A percentile compares a stretch with the other conserved stretches of the same genome.
phyloP scores from a whole-genome alignment of 2,888 invertebrate genomes.

The Habrosyne pyritoides region DNA sequence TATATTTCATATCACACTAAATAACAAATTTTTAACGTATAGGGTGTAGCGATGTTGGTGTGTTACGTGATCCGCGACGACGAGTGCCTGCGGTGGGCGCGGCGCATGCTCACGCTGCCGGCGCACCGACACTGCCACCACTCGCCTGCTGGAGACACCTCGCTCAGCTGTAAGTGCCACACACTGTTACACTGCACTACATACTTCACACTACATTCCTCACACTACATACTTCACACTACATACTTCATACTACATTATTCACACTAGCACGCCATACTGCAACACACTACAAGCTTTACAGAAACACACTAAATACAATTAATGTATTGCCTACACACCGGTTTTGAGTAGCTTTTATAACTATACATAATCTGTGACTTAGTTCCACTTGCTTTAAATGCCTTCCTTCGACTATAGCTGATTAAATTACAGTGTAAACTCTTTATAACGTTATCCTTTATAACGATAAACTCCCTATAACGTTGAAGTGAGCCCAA shows the following conservation, averaged over 20 bases:
- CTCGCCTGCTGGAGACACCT: constrained; percentile 82
- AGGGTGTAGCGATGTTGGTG: constrained; percentile 84
- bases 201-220: not conserved
- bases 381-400: too few species aligned
- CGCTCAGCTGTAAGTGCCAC: constrained; percentile 83
- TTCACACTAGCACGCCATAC: not conserved
- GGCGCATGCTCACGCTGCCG: constrained; percentile 59
- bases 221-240: not conserved
- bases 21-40: constrained; percentile 15
- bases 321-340: too few species aligned
- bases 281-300: too few species aligned
- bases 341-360: too few species aligned
- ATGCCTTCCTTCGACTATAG: too few species aligned
- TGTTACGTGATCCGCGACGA: constrained; percentile 85
- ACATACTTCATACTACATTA: not conserved
- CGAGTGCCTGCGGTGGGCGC: constrained; percentile 74
- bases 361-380: too few species aligned
- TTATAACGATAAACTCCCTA: too few species aligned
- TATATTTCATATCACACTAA: too few species aligned
- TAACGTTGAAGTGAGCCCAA: too few species aligned
- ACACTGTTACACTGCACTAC: not conserved
- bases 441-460: too few species aligned
- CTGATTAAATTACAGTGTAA: too few species aligned
- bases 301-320: too few species aligned
- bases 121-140: constrained; percentile 74